Conservation (phyloP, 2,888 invertebrate species). For the Helleia helle region DNA sequence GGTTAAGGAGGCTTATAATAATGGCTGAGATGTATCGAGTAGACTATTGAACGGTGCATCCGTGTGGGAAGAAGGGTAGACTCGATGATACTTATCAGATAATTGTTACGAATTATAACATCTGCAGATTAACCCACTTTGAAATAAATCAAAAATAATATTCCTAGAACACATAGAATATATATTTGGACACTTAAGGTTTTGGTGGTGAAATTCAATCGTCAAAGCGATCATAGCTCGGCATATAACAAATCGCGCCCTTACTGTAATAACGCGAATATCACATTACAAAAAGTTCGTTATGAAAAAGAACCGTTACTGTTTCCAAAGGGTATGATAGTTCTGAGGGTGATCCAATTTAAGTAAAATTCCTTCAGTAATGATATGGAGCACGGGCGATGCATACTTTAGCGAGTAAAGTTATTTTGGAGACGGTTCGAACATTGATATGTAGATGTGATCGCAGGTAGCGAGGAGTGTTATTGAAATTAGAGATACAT, state of each 20-base stretch:
- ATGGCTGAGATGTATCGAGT: slow-evolving; percentile 53
- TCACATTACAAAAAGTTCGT: slow-evolving; percentile 71
- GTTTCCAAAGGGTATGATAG: slow-evolving; percentile 67
- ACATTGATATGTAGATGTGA: slow-evolving; percentile 72
- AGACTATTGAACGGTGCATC: slow-evolving; percentile 48
- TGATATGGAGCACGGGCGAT: slow-evolving; percentile 69
- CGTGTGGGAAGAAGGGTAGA: slow-evolving; percentile 69
- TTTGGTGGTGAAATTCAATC: slow-evolving; percentile 42
- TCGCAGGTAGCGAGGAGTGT: slow-evolving; percentile 60
- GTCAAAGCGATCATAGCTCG: too few species aligned
- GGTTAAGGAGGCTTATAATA: slow-evolving; percentile 54
- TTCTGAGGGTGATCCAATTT: slow-evolving; percentile 67
- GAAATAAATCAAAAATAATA: slow-evolving; percentile 3
- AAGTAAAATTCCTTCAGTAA: slow-evolving; percentile 62
- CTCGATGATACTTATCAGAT: slow-evolving; percentile 66
- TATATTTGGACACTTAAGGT: slow-evolving; percentile 3
- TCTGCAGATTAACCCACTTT: slow-evolving; percentile 25
- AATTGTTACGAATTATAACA: slow-evolving; percentile 64
- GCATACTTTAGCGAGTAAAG: slow-evolving; percentile 68
- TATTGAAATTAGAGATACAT: slow-evolving; percentile 71
- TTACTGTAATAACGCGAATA: slow-evolving; percentile 65
- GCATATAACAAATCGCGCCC: slow-evolving; percentile 56
- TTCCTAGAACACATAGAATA: too few species aligned
- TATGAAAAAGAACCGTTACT: slow-evolving; percentile 70
- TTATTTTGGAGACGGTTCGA: slow-evolving; percentile 59